Evolutionary conservation across 2,888 invertebrate genomes (phyloP).

Genomic region (Amblyjoppa fuscipennis): DNA sequence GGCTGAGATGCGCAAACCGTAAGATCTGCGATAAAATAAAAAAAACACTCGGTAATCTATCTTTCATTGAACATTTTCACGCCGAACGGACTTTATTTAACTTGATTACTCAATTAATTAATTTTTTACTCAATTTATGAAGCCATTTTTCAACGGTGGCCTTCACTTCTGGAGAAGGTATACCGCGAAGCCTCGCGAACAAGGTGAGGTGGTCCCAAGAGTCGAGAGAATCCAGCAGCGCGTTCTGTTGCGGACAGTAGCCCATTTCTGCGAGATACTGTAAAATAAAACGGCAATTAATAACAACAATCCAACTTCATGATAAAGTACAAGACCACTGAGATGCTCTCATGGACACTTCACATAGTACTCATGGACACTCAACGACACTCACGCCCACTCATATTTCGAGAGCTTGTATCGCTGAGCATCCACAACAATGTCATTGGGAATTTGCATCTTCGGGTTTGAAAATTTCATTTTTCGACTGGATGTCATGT

Average conservation of each 20-base stretch:
- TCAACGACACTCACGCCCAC: too few relatives aligned
- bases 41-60: not conserved
- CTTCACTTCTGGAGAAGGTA: constrained; percentile 84
- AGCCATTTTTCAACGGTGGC: constrained; percentile 88
- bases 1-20: constrained; percentile 80
- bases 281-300: constrained; percentile 62
- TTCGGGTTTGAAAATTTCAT: too few relatives aligned
- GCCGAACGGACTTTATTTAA: not conserved
- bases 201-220: constrained; percentile 91
- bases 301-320: not conserved
- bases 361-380: too few relatives aligned
- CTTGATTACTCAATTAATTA: constrained; percentile 60
- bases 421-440: not conserved
- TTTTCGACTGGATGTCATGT: too few relatives aligned
- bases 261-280: constrained; percentile 92
- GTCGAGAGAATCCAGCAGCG: constrained; percentile 92
- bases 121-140: constrained; percentile 85
- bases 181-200: constrained; percentile 91
- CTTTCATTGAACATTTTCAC: not conserved
- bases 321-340: not conserved
- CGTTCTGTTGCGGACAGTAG: constrained; percentile 96
- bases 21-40: constrained; percentile 76
- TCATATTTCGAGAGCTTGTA: not conserved
- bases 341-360: too few relatives aligned
- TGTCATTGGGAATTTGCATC: too few relatives aligned